Evolutionary conservation across 2,888 invertebrate species (phyloP).

Genomic region (Argynnis bischoffii): DNA sequence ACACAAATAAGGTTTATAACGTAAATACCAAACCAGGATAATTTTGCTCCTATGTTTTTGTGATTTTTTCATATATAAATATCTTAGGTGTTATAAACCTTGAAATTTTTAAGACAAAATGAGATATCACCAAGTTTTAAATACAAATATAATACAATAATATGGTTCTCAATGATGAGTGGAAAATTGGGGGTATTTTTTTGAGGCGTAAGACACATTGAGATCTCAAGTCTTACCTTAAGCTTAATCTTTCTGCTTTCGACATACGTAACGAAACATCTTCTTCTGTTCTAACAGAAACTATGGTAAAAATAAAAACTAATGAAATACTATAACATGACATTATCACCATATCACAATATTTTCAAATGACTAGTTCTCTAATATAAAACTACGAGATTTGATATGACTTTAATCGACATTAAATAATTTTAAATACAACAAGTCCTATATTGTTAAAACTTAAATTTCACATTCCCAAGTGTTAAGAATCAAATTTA

Average conservation of each 20-base stretch:
- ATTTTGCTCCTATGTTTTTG: too few relatives aligned
- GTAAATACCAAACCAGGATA: too few relatives aligned
- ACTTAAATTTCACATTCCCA: slow-evolving; percentile 38
- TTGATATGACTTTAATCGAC: slow-evolving; percentile 16
- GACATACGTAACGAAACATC: slow-evolving; percentile 78
- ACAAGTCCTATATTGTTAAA: slow-evolving; percentile 22
- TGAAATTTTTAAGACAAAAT: too few relatives aligned
- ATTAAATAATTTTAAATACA: slow-evolving; percentile 29
- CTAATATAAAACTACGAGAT: slow-evolving; percentile 23
- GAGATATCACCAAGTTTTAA: too few relatives aligned
- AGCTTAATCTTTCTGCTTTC: slow-evolving; percentile 83
- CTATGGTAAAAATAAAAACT: slow-evolving; percentile 69
- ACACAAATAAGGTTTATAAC: too few relatives aligned
- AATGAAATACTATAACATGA: slow-evolving; percentile 65
- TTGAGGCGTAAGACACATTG: neutral
- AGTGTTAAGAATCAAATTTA: slow-evolving; percentile 28
- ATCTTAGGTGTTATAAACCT: too few relatives aligned
- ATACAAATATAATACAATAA: too few relatives aligned
- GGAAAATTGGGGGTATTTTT: neutral
- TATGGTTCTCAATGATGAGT: neutral
- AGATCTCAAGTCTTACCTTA: slow-evolving; percentile 79
- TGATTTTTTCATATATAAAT: too few relatives aligned
- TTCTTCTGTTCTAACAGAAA: slow-evolving; percentile 71
- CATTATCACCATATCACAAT: slow-evolving; percentile 67
- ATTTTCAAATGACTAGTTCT: slow-evolving; percentile 54